Conservation (phyloP, 1,140 invertebrate genomes). For the Musca vetustissima region DNA sequence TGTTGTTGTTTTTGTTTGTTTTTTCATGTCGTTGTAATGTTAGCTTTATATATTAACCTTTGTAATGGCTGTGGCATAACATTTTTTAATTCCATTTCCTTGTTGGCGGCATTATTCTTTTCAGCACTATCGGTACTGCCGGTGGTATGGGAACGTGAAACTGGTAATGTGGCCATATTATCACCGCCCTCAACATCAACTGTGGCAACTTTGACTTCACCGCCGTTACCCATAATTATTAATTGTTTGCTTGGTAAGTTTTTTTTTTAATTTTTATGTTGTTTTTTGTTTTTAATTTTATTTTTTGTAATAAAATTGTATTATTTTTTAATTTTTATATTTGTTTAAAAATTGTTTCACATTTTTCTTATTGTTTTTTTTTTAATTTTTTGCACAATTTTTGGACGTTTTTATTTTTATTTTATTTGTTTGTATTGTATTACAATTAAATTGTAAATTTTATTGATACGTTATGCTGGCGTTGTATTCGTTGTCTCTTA, state of each 20-base stretch:
- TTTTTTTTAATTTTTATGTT: conserved; percentile 22
- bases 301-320: conserved; percentile 16
- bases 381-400: conserved; percentile 11
- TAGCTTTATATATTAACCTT: conserved; percentile 61
- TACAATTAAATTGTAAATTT: not conserved
- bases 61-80: conserved; percentile 77
- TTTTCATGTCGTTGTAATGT: too few species aligned
- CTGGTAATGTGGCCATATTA: conserved; percentile 83
- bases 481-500: conserved; percentile 15
- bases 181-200: conserved; percentile 79
- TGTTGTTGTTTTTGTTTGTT: too few species aligned
- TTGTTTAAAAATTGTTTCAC: conserved; percentile 6
- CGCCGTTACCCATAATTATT: conserved; percentile 52
- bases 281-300: not conserved
- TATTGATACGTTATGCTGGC: conserved; percentile 1
- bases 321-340: conserved; percentile 4
- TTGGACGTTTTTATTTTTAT: conserved; percentile 7
- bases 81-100: conserved; percentile 84
- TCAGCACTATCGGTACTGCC: conserved; percentile 70
- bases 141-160: conserved; percentile 66
- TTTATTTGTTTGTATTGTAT: not conserved
- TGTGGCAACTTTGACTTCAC: conserved; percentile 82
- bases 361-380: not conserved
- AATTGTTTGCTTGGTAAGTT: not conserved
- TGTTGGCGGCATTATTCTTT: conserved; percentile 78